A percentile compares a stretch with the other conserved stretches of the same genome.
Conservation (phyloP, 2,797 vertebrate genomes). For the Pachyuromys duprasi region DNA sequence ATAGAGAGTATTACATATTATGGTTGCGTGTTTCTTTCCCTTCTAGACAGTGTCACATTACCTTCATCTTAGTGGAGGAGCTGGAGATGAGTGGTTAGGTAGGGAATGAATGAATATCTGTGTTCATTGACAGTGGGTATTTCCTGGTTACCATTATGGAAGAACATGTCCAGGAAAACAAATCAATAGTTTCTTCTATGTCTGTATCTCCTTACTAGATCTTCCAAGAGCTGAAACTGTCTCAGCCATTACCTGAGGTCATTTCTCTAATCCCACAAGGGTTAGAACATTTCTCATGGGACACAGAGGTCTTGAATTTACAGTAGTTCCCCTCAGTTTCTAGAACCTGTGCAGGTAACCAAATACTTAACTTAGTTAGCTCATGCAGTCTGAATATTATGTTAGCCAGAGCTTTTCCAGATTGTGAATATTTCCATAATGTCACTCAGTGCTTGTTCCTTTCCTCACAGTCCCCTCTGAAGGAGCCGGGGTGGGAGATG, state of each 20-base stretch:
- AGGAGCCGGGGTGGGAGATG: background rate
- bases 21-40: conserved; percentile 28
- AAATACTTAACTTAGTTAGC: background rate
- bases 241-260: background rate
- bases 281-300: background rate
- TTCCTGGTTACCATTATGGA: conserved; percentile 37
- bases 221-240: background rate
- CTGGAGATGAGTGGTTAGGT: conserved; percentile 3
- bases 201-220: background rate
- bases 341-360: background rate
- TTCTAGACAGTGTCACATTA: background rate
- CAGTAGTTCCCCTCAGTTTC: background rate
- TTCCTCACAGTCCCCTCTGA: background rate
- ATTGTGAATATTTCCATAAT: background rate
- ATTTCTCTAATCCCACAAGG: background rate
- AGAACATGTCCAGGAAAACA: conserved; percentile 19
- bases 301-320: background rate
- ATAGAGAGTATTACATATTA: conserved; percentile 23
- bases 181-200: background rate
- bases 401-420: background rate
- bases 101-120: background rate
- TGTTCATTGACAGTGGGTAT: background rate
- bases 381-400: background rate
- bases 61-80: background rate
- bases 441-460: background rate